phyloP scores from a whole-genome alignment of 2,888 invertebrate species.

The Megalurothrips usitatus region DNA sequence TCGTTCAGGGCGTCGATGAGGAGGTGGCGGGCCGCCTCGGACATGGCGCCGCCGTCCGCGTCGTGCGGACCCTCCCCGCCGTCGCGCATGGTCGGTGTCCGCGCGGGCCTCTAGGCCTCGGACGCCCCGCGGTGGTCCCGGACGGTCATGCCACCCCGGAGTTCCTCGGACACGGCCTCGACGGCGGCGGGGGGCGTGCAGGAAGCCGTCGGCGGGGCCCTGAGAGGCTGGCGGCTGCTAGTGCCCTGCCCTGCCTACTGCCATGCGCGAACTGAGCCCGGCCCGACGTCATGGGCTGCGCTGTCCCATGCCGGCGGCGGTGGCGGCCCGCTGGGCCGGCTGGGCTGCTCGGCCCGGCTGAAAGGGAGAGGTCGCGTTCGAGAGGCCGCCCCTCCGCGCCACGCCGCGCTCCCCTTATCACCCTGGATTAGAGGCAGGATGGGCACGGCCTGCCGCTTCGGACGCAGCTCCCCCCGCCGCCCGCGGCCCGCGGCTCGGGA shows the following conservation, averaged over 20 bases:
- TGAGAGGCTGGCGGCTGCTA: background rate
- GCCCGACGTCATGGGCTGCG: background rate
- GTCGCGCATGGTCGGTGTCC: background rate
- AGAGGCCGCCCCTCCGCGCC: background rate
- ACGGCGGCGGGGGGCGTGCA: no score
- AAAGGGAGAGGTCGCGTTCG: background rate
- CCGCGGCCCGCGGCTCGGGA: no score
- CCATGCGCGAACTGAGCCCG: background rate
- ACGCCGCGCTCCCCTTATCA: background rate
- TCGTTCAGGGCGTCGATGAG: conserved; percentile 5
- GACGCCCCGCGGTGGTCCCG: background rate
- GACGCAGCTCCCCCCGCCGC: no score
- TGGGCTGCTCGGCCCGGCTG: background rate
- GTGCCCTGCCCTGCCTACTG: background rate
- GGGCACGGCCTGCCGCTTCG: no score
- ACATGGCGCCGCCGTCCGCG: background rate
- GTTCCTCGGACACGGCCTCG: background rate
- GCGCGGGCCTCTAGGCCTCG: background rate
- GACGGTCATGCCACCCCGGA: background rate
- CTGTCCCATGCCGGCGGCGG: background rate
- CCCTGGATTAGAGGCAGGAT: background rate
- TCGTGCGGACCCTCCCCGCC: background rate
- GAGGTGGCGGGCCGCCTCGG: background rate
- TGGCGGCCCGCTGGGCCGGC: background rate
- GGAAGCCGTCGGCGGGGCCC: background rate